Conservation (phyloP, 2,113 vertebrate genomes). For the Mobula birostris region DNA sequence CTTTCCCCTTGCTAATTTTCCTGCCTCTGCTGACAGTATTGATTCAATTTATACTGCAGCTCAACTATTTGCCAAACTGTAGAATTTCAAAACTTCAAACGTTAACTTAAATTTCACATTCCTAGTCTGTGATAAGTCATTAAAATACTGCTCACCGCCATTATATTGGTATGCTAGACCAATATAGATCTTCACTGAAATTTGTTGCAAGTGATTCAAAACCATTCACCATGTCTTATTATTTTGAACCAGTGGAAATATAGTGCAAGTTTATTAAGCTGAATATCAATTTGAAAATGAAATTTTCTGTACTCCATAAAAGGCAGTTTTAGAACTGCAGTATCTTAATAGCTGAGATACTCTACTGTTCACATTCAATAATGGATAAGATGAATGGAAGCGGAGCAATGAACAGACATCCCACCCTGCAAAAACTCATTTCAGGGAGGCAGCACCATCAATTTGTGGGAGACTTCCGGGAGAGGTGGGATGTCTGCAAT, state of each 20-base stretch:
- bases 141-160: neutral
- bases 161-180: neutral
- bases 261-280: neutral
- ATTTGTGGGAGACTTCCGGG: no score
- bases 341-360: neutral
- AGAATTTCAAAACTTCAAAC: neutral
- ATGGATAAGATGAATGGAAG: slow-evolving; percentile 59
- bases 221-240: neutral
- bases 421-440: no score
- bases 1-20: neutral
- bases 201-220: neutral
- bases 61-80: neutral
- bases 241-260: neutral
- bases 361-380: slow-evolving; percentile 29
- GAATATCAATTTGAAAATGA: neutral
- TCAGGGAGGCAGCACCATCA: no score
- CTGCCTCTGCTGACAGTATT: neutral
- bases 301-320: neutral
- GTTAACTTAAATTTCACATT: neutral
- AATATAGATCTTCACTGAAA: neutral
- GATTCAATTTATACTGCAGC: neutral
- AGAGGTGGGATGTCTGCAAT: no score
- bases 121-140: neutral
- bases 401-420: slow-evolving; percentile 48
- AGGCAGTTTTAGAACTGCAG: neutral